These are phyloP conservation scores for Iselma pallidipennis DNA, from an alignment of 2,888 invertebrate species.

Conservation along the genomic window DNA sequence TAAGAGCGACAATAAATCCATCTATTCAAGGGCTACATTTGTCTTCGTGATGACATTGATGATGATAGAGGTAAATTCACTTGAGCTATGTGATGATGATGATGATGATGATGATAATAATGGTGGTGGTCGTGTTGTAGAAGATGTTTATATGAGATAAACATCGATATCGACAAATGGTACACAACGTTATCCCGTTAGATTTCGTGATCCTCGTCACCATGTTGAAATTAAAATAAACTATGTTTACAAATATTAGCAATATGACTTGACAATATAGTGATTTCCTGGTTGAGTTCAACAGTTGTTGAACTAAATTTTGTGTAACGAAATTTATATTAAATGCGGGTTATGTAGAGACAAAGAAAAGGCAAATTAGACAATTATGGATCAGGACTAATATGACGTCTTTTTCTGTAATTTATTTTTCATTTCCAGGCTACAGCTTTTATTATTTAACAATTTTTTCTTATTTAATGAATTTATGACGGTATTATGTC, in stretches of 20 bases:
- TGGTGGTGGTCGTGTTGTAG: slow-evolving; percentile 14
- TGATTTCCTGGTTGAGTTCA: background rate
- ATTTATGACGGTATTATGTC: too few species aligned
- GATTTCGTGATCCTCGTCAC: slow-evolving; percentile 20
- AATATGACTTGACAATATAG: slow-evolving; percentile 21
- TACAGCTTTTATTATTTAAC: too few species aligned
- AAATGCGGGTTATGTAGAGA: too few species aligned
- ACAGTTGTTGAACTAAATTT: background rate
- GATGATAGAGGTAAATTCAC: background rate
- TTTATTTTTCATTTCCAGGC: too few species aligned
- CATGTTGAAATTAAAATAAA: slow-evolving; percentile 24
- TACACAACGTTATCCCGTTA: slow-evolving; percentile 22
- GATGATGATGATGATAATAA: background rate
- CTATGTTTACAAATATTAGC: slow-evolving; percentile 21
- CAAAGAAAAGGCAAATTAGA: too few species aligned
- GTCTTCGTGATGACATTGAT: background rate
- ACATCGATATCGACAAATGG: slow-evolving; percentile 26
- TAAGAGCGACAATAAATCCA: background rate
- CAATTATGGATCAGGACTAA: too few species aligned
- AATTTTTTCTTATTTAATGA: too few species aligned
- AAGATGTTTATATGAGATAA: slow-evolving; percentile 10
- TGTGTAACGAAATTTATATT: too few species aligned
- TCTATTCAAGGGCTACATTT: background rate
- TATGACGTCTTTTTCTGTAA: too few species aligned
- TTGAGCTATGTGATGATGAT: background rate